phyloP scores from a whole-genome alignment of 2,888 invertebrate species.

The Poecilus cupreus region DNA sequence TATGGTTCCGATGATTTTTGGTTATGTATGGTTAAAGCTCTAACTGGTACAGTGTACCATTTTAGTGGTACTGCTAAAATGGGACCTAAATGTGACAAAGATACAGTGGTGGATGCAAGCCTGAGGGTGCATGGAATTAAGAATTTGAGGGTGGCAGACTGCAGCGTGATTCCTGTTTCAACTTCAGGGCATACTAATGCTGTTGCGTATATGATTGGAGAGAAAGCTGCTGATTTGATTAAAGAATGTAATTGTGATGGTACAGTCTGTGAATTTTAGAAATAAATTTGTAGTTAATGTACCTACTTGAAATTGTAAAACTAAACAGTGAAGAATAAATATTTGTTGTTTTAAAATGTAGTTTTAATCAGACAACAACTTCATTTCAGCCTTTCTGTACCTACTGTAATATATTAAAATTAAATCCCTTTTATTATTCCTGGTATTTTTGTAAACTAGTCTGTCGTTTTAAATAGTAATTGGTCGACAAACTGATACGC shows the following conservation, averaged over 20 bases:
- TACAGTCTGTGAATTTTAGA: neutral
- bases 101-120: constrained; percentile 79
- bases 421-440: too few relatives aligned
- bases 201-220: constrained; percentile 82
- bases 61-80: constrained; percentile 82
- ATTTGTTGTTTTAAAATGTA: too few relatives aligned
- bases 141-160: constrained; percentile 79
- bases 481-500: too few relatives aligned
- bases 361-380: too few relatives aligned
- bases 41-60: constrained; percentile 80
- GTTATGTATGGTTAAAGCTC: constrained; percentile 77
- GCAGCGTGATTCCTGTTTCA: constrained; percentile 80
- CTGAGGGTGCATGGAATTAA: constrained; percentile 78
- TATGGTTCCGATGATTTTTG: constrained; percentile 78
- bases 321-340: too few relatives aligned
- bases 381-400: too few relatives aligned
- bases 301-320: too few relatives aligned
- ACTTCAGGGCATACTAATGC: constrained; percentile 81
- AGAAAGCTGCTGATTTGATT: constrained; percentile 79
- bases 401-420: too few relatives aligned
- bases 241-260: constrained; percentile 61
- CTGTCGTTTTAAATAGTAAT: too few relatives aligned
- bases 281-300: neutral
- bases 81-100: constrained; percentile 76
- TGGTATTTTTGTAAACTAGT: too few relatives aligned